phyloP scores from a whole-genome alignment of 2,888 invertebrate species.

The Zeuzera pyrina region DNA sequence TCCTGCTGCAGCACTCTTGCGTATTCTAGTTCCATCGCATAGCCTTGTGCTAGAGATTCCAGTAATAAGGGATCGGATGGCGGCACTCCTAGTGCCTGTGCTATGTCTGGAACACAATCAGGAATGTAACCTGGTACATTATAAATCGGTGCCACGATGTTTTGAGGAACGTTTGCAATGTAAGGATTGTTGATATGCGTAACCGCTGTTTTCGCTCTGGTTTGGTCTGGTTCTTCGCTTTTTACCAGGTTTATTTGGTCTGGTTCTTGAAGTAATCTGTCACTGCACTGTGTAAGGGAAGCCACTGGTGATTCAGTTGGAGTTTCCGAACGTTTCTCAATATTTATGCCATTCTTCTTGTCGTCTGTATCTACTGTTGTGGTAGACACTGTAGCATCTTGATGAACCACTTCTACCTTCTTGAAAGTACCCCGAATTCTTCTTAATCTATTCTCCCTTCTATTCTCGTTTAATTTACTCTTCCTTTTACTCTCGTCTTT shows the following conservation, averaged over 20 bases:
- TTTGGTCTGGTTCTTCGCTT: constrained; percentile 17
- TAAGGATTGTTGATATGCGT: constrained; percentile 9
- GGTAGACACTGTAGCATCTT: constrained; percentile 74
- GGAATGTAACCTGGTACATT: constrained; percentile 34
- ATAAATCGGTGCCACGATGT: constrained; percentile 8
- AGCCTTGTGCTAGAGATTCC: constrained; percentile 65
- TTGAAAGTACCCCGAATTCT: constrained; percentile 62
- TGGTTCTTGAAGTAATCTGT: constrained; percentile 44
- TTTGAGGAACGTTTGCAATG: neutral
- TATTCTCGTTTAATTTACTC: constrained; percentile 33
- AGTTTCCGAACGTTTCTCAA: constrained; percentile 6
- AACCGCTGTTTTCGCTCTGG: constrained; percentile 15
- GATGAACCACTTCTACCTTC: constrained; percentile 43
- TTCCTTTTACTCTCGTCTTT: constrained; percentile 21
- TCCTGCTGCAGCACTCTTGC: constrained; percentile 80
- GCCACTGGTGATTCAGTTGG: constrained; percentile 44
- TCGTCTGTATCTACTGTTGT: constrained; percentile 55
- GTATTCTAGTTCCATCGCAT: constrained; percentile 80
- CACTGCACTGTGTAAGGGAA: constrained; percentile 50
- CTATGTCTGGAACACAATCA: constrained; percentile 59
- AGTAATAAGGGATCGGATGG: constrained; percentile 60
- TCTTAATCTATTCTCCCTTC: constrained; percentile 52
- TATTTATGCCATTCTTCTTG: constrained; percentile 14
- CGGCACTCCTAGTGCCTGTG: constrained; percentile 59
- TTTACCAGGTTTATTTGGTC: constrained; percentile 19